These are phyloP conservation scores for Clivina fossor DNA, from an alignment of 2,888 invertebrate species.

Conservation along the genomic window DNA sequence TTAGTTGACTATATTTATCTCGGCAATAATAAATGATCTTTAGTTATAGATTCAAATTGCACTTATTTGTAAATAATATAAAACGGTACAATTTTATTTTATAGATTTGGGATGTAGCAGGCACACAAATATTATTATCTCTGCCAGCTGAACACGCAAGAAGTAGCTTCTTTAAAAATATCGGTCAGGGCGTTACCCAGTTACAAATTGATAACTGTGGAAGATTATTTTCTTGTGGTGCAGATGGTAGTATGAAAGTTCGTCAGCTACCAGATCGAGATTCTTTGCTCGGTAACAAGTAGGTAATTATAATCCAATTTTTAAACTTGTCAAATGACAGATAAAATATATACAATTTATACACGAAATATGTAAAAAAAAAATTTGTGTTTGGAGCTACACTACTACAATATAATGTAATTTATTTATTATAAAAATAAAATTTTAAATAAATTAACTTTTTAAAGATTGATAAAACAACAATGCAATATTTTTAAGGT, in stretches of 20 bases:
- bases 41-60: not conserved
- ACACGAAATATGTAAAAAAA: no score
- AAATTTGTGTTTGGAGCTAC: constrained; percentile 11
- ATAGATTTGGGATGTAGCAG: constrained; percentile 90
- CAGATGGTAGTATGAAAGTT: constrained; percentile 98
- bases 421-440: constrained; percentile 10
- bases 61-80: not conserved
- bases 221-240: constrained; percentile 96
- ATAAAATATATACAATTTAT: constrained; percentile 10
- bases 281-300: constrained; percentile 42
- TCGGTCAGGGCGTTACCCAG: constrained; percentile 96
- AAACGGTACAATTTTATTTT: constrained; percentile 42
- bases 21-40: no score
- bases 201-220: constrained; percentile 86
- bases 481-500: no score
- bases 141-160: constrained; percentile 94
- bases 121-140: constrained; percentile 82
- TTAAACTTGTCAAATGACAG: not conserved
- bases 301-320: constrained; percentile 13
- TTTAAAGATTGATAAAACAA: no score
- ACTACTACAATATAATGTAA: no score
- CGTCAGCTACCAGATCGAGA: constrained; percentile 86
- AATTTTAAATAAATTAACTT: no score
- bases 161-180: constrained; percentile 96
- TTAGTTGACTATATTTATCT: no score